Evolutionary conservation across 2,888 invertebrate species (phyloP).

Genomic region (Euzetes globulus): DNA sequence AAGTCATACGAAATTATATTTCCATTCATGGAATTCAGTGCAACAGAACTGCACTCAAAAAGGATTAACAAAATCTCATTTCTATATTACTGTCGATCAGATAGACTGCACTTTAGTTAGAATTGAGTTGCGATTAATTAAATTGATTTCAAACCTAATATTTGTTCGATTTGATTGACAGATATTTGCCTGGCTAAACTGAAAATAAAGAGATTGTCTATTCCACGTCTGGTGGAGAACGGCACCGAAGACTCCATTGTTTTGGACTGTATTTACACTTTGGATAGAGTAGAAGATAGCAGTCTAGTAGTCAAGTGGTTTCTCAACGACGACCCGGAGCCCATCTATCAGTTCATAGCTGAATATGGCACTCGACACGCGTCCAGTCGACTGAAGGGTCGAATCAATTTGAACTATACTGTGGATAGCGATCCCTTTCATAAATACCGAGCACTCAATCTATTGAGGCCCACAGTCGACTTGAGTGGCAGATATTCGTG

Average conservation of each 20-base stretch:
- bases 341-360: constrained; percentile 43
- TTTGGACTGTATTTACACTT: constrained; percentile 42
- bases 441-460: constrained; percentile 40
- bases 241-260: constrained; percentile 41
- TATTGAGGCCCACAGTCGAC: constrained; percentile 41
- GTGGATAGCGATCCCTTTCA: constrained; percentile 37
- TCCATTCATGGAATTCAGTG: background rate
- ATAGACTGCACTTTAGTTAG: too few species aligned
- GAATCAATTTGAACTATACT: constrained; percentile 39
- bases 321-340: constrained; percentile 42
- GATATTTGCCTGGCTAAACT: constrained; percentile 32
- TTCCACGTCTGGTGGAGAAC: constrained; percentile 41
- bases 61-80: background rate
- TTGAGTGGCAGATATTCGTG: constrained; percentile 42
- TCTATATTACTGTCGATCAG: background rate
- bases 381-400: constrained; percentile 40
- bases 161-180: constrained; percentile 7
- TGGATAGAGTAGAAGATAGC: constrained; percentile 38
- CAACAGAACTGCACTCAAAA: background rate
- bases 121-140: background rate
- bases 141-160: background rate
- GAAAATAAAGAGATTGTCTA: constrained; percentile 39
- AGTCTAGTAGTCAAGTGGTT: constrained; percentile 43
- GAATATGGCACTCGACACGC: constrained; percentile 38
- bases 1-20: background rate